phyloP scores from a whole-genome alignment of 2,797 vertebrate species.

The Amphiprion clarkii region DNA sequence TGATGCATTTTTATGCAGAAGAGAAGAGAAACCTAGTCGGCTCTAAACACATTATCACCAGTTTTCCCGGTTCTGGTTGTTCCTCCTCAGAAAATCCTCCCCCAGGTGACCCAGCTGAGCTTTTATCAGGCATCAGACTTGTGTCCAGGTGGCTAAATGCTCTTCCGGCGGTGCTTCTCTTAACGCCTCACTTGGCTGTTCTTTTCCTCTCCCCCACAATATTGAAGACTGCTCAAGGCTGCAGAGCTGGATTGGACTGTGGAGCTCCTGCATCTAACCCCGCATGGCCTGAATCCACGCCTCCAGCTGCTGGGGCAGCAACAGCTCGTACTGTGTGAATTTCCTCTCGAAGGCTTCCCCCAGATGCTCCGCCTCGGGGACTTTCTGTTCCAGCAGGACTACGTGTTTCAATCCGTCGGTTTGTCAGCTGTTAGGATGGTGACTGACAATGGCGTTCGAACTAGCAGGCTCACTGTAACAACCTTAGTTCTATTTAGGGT shows the following conservation, averaged over 20 bases:
- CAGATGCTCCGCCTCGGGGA: slow-evolving; percentile 29
- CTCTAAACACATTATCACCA: background rate
- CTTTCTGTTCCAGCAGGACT: slow-evolving; percentile 34
- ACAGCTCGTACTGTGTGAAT: slow-evolving; percentile 31
- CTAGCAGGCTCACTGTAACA: background rate
- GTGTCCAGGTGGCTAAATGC: slow-evolving; percentile 25
- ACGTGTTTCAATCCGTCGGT: slow-evolving; percentile 19
- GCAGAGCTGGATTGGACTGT: slow-evolving; percentile 21
- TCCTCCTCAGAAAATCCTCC: slow-evolving; percentile 16
- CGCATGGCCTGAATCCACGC: slow-evolving; percentile 20
- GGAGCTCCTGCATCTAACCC: slow-evolving; percentile 9
- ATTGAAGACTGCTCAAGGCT: slow-evolving; percentile 35
- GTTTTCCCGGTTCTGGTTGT: slow-evolving; percentile 5
- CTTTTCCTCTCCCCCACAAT: slow-evolving; percentile 1
- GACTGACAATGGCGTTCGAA: slow-evolving; percentile 2
- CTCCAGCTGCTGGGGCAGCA: slow-evolving; percentile 25
- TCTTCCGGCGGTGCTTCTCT: slow-evolving; percentile 36
- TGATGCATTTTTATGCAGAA: background rate
- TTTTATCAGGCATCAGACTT: slow-evolving; percentile 22
- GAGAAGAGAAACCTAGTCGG: background rate
- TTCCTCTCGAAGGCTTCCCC: slow-evolving; percentile 10
- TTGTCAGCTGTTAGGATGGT: background rate
- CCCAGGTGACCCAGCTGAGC: slow-evolving; percentile 3
- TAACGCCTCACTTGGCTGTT: slow-evolving; percentile 36
- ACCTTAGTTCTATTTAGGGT: background rate